Percentiles rank a stretch among this genome's conserved stretches.
These are phyloP conservation scores for Heliangelus exortis DNA, from an alignment of 2,797 vertebrate species.

Conservation along the genomic window DNA sequence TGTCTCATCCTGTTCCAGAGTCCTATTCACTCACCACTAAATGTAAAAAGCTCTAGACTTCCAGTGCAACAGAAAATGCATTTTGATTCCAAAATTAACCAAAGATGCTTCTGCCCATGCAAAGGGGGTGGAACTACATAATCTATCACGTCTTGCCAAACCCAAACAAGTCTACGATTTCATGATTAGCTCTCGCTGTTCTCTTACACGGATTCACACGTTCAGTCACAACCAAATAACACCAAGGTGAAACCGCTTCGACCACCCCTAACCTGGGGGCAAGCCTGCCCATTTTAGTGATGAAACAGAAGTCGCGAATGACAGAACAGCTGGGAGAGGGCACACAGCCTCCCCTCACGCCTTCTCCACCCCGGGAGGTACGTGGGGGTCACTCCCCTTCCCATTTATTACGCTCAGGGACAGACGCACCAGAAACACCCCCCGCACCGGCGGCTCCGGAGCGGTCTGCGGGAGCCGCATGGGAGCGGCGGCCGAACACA, in stretches of 20 bases:
- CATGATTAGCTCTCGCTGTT: no score
- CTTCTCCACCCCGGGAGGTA: neutral
- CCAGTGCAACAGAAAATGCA: accelerated
- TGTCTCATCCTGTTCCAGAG: no score
- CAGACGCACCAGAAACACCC: no score
- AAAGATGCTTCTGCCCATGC: no score
- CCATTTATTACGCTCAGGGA: no score
- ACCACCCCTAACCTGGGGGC: accelerated
- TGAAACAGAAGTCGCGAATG: no score
- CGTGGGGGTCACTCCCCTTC: neutral
- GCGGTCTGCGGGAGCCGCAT: neutral
- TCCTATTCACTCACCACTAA: neutral
- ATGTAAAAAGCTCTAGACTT: neutral
- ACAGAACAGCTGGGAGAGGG: accelerated
- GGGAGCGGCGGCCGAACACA: no score
- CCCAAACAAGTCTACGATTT: no score
- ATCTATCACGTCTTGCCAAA: no score
- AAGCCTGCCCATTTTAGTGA: accelerated
- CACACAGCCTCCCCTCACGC: accelerated
- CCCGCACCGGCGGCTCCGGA: neutral
- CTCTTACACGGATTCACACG: accelerated
- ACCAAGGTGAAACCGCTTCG: accelerated
- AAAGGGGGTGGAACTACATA: no score
- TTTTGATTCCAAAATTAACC: neutral
- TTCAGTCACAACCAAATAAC: accelerated